Base-by-base conservation (phyloP, 2,888 invertebrate genomes). In the Cephus sareptanus region DNA sequence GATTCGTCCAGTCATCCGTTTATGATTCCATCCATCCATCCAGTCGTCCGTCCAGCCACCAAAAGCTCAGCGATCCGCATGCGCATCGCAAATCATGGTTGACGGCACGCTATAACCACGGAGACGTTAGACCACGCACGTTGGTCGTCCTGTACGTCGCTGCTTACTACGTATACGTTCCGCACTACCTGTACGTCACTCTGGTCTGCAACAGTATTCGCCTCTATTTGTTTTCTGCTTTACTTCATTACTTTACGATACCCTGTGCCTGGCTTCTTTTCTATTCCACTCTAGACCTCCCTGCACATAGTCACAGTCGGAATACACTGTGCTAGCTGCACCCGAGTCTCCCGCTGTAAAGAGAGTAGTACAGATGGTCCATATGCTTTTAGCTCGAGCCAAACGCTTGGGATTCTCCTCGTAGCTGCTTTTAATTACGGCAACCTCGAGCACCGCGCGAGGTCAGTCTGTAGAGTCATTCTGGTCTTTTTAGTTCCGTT, bases 41-140 rank as follows among this genome's bases (percentile, higher is more conserved):
- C 56, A 56, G 56, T 56, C 56, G 56, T 56, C 9, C 56, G 2
- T 23, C 56, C 23, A 56, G 77, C 79, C 69, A 76, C 78, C 75
- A 75, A 80, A 82, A 80, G 84, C 82, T 85, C 87, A 85, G 79
- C 85, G 85, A 87, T 85, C 83, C 82, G 85, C 79, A 83, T 84
- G 82, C 82, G 77, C 81, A 85, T 86, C 81, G 83, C 78, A 79
- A 82, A 83, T 82, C 81, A 79, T 79, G 79, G 71, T 40, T 69
- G 75, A 77, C 75, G 71, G 73, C 69, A 75, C 34, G 74, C 73
- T 74, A 37, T 40, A 40, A 33, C 76, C 73, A 75, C 56, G 73
- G 74, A 74, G 69, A 71, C 75, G 40, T 30, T 30, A 71, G 69
- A 23, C 9, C 56, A 56, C 23, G 56, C 23, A 23, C 6, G 23